phyloP scores from a whole-genome alignment of 2,797 vertebrate genomes.

The Hyperoplus immaculatus region DNA sequence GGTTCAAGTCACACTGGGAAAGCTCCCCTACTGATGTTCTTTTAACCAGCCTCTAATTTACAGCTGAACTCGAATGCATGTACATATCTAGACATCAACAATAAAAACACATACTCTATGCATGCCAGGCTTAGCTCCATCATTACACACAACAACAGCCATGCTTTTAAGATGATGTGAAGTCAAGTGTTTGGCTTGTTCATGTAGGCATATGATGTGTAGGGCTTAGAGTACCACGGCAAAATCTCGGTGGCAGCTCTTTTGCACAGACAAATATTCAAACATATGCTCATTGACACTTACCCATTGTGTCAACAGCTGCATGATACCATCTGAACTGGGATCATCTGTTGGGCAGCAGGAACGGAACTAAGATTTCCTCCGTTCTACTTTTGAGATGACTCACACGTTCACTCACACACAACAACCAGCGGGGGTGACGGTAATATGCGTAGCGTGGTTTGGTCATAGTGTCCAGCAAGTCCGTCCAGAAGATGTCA shows the following conservation, averaged over 20 bases:
- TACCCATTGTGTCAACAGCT: constrained; percentile 66
- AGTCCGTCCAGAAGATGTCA: constrained; percentile 69
- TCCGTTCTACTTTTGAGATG: constrained; percentile 59
- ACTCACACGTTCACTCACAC: constrained; percentile 41
- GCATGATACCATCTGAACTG: constrained; percentile 45
- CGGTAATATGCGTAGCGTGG: constrained; percentile 42
- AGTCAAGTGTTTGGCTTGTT: neutral
- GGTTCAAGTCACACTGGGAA: constrained; percentile 60
- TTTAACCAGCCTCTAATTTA: constrained; percentile 45
- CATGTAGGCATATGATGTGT: neutral
- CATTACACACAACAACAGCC: neutral
- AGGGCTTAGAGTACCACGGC: neutral
- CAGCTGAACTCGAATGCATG: constrained; percentile 4
- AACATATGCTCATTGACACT: constrained; percentile 31
- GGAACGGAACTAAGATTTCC: constrained; percentile 68
- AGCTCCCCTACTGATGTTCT: constrained; percentile 43
- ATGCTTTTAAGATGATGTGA: neutral
- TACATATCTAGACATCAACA: constrained; percentile 11
- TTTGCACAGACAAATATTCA: constrained; percentile 23
- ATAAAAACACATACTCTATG: constrained; percentile 8
- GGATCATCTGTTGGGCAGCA: constrained; percentile 64
- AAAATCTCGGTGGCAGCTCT: neutral
- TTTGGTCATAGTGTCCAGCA: constrained; percentile 39
- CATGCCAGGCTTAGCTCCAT: neutral
- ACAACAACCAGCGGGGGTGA: constrained; percentile 30